Conservation (phyloP, 1,140 invertebrate genomes). For the Drosophila watanabei region DNA sequence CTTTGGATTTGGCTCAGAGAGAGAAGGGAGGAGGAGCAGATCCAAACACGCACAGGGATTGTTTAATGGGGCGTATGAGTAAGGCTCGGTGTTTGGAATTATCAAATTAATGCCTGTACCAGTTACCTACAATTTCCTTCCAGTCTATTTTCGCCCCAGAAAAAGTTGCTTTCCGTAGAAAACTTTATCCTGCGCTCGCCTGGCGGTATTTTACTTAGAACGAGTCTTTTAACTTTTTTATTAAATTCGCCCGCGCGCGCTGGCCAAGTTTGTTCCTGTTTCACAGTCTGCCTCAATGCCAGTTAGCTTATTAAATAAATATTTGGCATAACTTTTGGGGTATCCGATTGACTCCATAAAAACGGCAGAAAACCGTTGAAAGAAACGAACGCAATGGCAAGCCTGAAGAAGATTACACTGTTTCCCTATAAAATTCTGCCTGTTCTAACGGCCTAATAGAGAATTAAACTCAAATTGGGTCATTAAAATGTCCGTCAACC, state of each 20-base stretch:
- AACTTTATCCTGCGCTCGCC: slow-evolving; percentile 30
- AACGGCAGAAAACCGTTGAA: slow-evolving; percentile 7
- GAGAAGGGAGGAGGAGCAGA: neutral
- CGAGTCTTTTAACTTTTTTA: slow-evolving; percentile 64
- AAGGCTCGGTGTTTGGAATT: slow-evolving; percentile 55
- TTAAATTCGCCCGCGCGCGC: slow-evolving; percentile 54
- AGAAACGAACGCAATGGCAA: slow-evolving; percentile 30
- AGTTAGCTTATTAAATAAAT: slow-evolving; percentile 74
- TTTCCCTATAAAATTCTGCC: slow-evolving; percentile 11
- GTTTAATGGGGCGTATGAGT: slow-evolving; percentile 69
- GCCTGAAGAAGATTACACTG: slow-evolving; percentile 17
- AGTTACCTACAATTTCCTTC: slow-evolving; percentile 6
- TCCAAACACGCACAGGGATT: slow-evolving; percentile 29
- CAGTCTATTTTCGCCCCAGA: slow-evolving; percentile 11
- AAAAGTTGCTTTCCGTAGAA: slow-evolving; percentile 33
- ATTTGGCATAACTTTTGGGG: slow-evolving; percentile 62
- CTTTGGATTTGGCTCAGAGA: slow-evolving; percentile 5
- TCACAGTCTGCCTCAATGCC: slow-evolving; percentile 36
- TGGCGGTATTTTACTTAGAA: slow-evolving; percentile 49
- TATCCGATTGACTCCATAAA: slow-evolving; percentile 36
- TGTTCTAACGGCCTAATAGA: neutral
- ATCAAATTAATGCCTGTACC: slow-evolving; percentile 55
- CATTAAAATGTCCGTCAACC: slow-evolving; percentile 1
- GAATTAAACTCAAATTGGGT: neutral
- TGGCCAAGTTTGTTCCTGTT: slow-evolving; percentile 48